Conservation (phyloP, 2,888 invertebrate species). For the Cynaeus angustus region DNA sequence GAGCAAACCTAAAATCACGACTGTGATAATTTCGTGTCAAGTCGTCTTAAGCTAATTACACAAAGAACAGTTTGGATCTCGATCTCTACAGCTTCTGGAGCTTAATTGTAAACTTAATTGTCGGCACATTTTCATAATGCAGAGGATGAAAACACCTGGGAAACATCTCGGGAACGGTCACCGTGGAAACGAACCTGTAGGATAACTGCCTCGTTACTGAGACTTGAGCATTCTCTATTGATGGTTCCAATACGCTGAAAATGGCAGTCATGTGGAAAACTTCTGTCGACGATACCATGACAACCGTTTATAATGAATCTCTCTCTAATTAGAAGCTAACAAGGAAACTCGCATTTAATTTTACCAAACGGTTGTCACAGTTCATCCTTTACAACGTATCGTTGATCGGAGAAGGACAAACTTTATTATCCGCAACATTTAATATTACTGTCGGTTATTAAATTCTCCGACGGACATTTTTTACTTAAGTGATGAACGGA, state of each 20-base stretch:
- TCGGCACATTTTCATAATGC: constrained; percentile 41
- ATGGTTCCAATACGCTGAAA: constrained; percentile 64
- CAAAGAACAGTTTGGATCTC: constrained; percentile 12
- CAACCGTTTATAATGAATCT: constrained; percentile 68
- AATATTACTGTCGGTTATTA: neutral
- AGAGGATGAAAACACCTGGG: constrained; percentile 34
- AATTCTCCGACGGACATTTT: neutral
- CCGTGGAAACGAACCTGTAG: constrained; percentile 57
- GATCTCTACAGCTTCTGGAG: constrained; percentile 16
- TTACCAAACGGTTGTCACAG: constrained; percentile 51
- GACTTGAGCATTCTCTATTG: constrained; percentile 62
- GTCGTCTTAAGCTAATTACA: constrained; percentile 33
- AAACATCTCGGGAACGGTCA: constrained; percentile 46
- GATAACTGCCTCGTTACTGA: constrained; percentile 64
- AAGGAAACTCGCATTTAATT: constrained; percentile 61
- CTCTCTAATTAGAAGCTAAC: constrained; percentile 65
- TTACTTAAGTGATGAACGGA: neutral
- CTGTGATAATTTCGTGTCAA: constrained; percentile 29
- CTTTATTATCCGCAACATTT: constrained; percentile 8
- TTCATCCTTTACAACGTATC: constrained; percentile 28
- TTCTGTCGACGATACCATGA: constrained; percentile 66
- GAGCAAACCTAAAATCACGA: constrained; percentile 23
- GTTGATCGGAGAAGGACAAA: constrained; percentile 10
- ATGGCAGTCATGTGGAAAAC: constrained; percentile 66
- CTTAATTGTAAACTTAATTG: constrained; percentile 34